Evolutionary conservation across 1,140 invertebrate genomes (phyloP), one percentile per base, ranked within the genome.

Genomic region (Drosophila sechellia): DNA sequence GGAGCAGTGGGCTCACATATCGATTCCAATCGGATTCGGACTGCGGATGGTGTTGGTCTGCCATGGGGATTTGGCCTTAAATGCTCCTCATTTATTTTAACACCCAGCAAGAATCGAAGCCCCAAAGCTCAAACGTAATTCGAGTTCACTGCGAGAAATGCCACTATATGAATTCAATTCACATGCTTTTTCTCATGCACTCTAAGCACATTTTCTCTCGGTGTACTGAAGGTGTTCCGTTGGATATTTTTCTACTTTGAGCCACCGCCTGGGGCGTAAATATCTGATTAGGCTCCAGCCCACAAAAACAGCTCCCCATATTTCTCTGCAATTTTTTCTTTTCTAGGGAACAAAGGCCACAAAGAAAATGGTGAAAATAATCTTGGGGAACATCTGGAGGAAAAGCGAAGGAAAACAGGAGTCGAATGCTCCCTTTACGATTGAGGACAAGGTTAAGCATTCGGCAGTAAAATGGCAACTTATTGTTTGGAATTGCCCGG

Each of bases 41-140:
- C 59, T 65, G 6, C 25, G 53, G 52, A 39, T 43, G 20, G 42
- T 59, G 49, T 39, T 61, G 43, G 57, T 53, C 40, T 42, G 42
- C 71, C 49, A 50, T 77, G 64, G 74, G 75, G 58, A 77, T 77
- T 77, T 60, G 56, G 56, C 58, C 64, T 46, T 77, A 77, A 77
- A 77, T 77, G 75, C 53, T 69, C 40, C 64, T 77, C 75, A 77
- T 77, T 77, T 77, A 70, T 77, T 77, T 70, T 77, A 77, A 77
- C 75, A 60, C 75, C 72, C 70, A 48, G 72, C 56, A 31, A 77
- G 49, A 76, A 17, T 68, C 72, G 71, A 70, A 70, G 48, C 52
- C 75, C 55, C 64, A 77, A 54, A 77, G 64, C 75, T 70, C 64
- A 77, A 77, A 58, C 53, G 64, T 55, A 70, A 77, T 77, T 54